Conservation (phyloP, 2,797 vertebrate genomes). For the Bufotes viridis region DNA sequence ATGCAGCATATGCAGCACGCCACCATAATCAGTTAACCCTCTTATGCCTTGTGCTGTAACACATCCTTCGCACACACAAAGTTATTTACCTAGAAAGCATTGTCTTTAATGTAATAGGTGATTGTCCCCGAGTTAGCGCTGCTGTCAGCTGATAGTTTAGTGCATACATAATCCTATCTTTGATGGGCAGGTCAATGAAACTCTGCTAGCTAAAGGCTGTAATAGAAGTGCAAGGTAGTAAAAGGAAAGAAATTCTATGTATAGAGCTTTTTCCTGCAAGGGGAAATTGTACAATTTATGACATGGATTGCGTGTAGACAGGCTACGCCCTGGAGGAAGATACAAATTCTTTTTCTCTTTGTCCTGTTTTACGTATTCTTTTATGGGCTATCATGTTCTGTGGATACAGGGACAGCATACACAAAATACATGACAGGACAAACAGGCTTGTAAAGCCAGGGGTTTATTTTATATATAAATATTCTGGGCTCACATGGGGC, state of each 20-base stretch:
- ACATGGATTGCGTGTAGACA: constrained; percentile 55
- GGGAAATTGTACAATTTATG: constrained; percentile 71
- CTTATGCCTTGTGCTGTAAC: constrained; percentile 19
- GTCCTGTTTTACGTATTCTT: background rate
- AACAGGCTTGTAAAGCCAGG: background rate
- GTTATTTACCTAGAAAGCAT: constrained; percentile 38
- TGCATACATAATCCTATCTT: constrained; percentile 68
- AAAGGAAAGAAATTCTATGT: constrained; percentile 69
- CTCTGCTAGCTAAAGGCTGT: constrained; percentile 66
- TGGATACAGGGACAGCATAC: background rate
- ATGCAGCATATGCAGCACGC: constrained; percentile 9
- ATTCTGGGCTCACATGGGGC: background rate
- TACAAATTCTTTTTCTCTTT: constrained; percentile 11
- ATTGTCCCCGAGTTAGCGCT: constrained; percentile 63
- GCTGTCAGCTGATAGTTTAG: constrained; percentile 67
- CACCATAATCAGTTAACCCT: constrained; percentile 31
- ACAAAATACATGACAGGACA: background rate
- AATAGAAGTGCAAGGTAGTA: constrained; percentile 62
- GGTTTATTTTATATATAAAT: background rate
- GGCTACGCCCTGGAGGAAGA: constrained; percentile 39
- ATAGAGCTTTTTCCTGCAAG: constrained; percentile 72
- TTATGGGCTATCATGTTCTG: background rate
- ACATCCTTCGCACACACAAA: constrained; percentile 41
- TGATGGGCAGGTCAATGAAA: constrained; percentile 72
- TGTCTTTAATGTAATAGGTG: constrained; percentile 61